These are phyloP conservation scores for Motacilla alba DNA, from an alignment of 2,113 vertebrate species.

Conservation along the genomic window DNA sequence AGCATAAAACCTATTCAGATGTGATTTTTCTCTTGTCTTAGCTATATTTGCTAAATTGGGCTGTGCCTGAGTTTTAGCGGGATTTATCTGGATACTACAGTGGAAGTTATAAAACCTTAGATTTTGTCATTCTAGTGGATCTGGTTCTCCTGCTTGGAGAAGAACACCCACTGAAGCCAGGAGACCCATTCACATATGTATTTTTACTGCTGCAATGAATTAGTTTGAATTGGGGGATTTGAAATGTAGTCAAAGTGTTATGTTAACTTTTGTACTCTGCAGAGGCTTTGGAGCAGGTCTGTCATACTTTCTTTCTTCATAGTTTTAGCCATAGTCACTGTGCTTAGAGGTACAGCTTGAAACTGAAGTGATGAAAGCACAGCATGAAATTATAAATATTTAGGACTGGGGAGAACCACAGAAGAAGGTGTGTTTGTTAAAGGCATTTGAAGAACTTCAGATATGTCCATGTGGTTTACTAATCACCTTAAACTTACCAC, in stretches of 20 bases:
- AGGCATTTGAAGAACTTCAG: slow-evolving; percentile 43
- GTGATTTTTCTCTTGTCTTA: background rate
- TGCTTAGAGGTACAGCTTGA: background rate
- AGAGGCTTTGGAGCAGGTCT: background rate
- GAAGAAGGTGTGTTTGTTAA: slow-evolving; percentile 11
- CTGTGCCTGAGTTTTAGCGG: background rate
- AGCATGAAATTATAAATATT: slow-evolving; percentile 24
- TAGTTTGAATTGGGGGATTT: background rate
- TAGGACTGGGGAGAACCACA: background rate
- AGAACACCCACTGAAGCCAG: background rate
- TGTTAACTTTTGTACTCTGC: background rate
- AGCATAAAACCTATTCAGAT: background rate
- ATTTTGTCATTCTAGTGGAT: background rate
- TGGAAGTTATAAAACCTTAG: background rate
- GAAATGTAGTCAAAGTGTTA: background rate
- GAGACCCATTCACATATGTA: background rate
- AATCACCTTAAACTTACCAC: background rate
- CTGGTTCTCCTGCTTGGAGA: background rate
- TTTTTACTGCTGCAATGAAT: background rate
- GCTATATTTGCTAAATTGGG: background rate
- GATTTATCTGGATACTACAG: background rate
- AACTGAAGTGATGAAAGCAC: background rate
- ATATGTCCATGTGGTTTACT: background rate
- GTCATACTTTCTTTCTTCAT: background rate
- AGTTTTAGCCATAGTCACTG: background rate